These are phyloP conservation scores for Chaetops frenatus DNA, from an alignment of 2,113 vertebrate genomes.

Conservation along the genomic window DNA sequence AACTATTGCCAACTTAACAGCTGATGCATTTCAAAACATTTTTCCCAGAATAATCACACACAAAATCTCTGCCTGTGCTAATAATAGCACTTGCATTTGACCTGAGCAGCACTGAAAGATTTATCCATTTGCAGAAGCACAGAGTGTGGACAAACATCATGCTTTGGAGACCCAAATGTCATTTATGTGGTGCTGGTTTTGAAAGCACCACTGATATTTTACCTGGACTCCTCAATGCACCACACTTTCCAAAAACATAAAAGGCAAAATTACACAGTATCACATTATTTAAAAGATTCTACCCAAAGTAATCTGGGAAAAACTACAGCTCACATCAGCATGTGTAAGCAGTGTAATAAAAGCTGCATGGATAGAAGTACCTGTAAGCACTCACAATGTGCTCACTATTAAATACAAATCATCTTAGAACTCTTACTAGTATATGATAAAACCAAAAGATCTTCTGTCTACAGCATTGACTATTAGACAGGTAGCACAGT, in stretches of 20 bases:
- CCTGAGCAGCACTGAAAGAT: not conserved
- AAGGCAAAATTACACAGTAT: not conserved
- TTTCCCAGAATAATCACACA: not conserved
- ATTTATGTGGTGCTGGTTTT: not conserved
- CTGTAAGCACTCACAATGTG: not conserved
- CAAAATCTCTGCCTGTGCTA: not conserved
- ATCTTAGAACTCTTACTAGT: not conserved
- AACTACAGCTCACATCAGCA: not conserved
- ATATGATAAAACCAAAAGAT: not conserved
- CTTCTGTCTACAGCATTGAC: not conserved
- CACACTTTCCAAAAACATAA: not conserved
- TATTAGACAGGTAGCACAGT: not conserved
- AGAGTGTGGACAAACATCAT: not conserved
- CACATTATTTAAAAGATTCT: not conserved
- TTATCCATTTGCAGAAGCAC: not conserved
- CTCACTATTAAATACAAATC: not conserved
- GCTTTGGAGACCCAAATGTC: not conserved
- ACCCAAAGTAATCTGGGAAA: not conserved
- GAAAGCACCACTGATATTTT: not conserved
- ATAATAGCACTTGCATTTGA: not conserved
- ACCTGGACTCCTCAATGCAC: not conserved
- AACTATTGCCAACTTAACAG: not conserved
- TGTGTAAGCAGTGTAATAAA: accelerated
- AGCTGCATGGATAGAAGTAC: not conserved
- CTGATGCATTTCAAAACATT: not conserved